Percentiles rank a stretch among this genome's conserved stretches.
Evolutionary conservation across 2,113 vertebrate species (phyloP).

Genomic region (Phasianus colchicus): DNA sequence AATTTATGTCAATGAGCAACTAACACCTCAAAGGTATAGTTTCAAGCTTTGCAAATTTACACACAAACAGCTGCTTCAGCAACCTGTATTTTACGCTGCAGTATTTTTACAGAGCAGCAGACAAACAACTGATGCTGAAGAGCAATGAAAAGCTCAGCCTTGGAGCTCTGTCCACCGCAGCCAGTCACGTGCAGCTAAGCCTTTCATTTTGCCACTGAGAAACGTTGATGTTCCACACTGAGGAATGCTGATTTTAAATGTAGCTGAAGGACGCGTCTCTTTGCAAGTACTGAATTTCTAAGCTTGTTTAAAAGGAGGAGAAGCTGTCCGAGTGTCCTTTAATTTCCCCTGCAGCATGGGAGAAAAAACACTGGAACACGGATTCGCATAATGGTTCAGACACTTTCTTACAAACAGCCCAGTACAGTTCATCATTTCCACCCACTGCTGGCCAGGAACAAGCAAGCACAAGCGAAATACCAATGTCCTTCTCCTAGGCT

Average conservation of each 20-base stretch:
- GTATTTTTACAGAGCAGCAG: background rate
- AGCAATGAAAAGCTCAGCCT: background rate
- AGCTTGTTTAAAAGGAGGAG: background rate
- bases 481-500: background rate
- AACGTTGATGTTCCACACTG: background rate
- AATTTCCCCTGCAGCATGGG: accelerated
- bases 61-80: background rate
- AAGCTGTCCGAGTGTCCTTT: background rate
- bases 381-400: background rate
- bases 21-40: constrained; percentile 25
- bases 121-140: background rate
- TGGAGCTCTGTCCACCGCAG: background rate
- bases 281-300: background rate
- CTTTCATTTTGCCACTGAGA: background rate
- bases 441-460: background rate
- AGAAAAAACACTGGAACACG: background rate
- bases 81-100: background rate
- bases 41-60: constrained; percentile 23
- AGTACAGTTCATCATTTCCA: background rate
- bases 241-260: background rate
- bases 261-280: background rate
- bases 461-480: constrained; percentile 17
- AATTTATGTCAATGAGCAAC: background rate
- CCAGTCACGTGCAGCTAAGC: background rate
- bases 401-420: background rate